Evolutionary conservation across 1,140 invertebrate genomes (phyloP).

Genomic region (Bombus affinis): DNA sequence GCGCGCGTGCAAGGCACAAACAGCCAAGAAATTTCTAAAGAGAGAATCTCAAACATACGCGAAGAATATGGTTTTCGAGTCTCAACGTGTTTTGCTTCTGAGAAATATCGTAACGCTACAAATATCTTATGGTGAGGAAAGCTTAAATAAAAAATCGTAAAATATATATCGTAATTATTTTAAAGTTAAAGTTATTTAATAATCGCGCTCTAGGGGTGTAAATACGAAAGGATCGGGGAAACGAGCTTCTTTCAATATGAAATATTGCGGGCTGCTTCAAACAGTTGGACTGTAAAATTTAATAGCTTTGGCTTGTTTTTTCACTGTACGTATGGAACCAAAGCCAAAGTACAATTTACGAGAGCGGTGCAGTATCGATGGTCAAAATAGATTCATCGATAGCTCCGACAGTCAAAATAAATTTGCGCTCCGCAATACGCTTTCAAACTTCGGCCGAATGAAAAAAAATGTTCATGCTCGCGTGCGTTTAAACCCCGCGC

Average conservation of each 20-base stretch:
- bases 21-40: too few species aligned
- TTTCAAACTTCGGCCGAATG: background rate
- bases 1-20: too few species aligned
- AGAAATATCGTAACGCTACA: too few species aligned
- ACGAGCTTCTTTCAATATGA: background rate
- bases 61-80: too few species aligned
- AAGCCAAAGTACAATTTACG: slow-evolving; percentile 11
- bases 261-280: background rate
- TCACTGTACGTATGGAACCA: background rate
- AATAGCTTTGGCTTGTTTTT: background rate
- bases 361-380: background rate
- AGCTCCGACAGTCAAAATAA: background rate
- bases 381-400: slow-evolving; percentile 14
- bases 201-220: background rate
- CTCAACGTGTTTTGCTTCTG: too few species aligned
- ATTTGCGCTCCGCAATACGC: background rate
- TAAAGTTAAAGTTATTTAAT: background rate
- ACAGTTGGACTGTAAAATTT: slow-evolving; percentile 2
- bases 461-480: background rate
- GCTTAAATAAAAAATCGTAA: too few species aligned
- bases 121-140: fast-evolving
- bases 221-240: background rate
- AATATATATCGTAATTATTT: too few species aligned
- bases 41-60: too few species aligned
- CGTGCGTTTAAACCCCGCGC: background rate